Conservation (phyloP, 2,113 vertebrate species). For the Meles meles region DNA sequence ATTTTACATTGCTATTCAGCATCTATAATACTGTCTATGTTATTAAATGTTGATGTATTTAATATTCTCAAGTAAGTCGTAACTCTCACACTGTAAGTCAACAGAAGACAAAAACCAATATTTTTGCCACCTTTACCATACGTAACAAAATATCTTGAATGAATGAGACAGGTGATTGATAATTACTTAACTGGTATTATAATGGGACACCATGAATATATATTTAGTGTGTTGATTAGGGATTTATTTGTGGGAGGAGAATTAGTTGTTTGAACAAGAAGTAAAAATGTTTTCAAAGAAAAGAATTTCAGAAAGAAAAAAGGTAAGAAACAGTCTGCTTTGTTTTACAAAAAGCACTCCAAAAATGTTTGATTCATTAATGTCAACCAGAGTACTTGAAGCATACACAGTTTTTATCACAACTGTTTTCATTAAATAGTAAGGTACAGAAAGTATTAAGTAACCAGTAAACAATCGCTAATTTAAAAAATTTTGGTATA, state of each 20-base stretch:
- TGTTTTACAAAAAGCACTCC: not conserved
- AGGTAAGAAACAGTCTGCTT: not conserved
- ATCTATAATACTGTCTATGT: not conserved
- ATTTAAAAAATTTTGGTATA: slow-evolving; percentile 4
- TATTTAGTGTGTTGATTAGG: not conserved
- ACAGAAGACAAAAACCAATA: not conserved
- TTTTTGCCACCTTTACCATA: not conserved
- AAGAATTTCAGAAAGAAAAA: not conserved
- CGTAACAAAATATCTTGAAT: slow-evolving; percentile 3
- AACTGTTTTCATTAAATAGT: not conserved
- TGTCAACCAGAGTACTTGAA: slow-evolving; percentile 1
- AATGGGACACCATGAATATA: not conserved
- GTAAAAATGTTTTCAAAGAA: not conserved
- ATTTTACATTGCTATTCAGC: slow-evolving; percentile 3
- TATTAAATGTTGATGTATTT: slow-evolving; percentile 4
- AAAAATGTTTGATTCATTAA: slow-evolving; percentile 24
- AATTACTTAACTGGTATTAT: not conserved
- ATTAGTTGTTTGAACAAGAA: not conserved
- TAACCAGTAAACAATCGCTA: not conserved
- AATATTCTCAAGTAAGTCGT: not conserved
- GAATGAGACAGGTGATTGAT: not conserved
- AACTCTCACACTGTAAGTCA: not conserved
- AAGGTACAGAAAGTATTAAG: not conserved
- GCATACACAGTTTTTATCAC: not conserved
- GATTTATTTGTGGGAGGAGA: not conserved